Evolutionary conservation across 2,113 vertebrate genomes (phyloP), one percentile per base, ranked within the genome.

Genomic region (Lutjanus erythropterus): DNA sequence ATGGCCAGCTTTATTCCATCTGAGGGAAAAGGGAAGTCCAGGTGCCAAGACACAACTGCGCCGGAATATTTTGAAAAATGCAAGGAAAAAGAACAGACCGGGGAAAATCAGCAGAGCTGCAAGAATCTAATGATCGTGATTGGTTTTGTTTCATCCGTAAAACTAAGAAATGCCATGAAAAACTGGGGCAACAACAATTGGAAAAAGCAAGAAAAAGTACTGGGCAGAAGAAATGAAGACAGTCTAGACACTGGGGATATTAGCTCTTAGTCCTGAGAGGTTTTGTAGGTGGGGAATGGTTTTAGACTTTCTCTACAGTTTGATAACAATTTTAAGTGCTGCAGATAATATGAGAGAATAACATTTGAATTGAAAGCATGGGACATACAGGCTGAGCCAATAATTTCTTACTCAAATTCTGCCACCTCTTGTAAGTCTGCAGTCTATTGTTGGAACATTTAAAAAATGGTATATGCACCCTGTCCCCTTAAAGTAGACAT

Each of bases 11-110:
- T 81, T 83, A 78, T 71, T 86, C 72, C 52, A 41, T 86, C 85
- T 83, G 73, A 83, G 78, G 27, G 62, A 70, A 59, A 64, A 41
- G 35, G 62, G 31, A 31, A 60, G 75, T 83, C 67, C 81, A 88
- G 80, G 70, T 88, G 91, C 88, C 87, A 90, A 88, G 66, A 75
- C 49, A 76, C 72, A 85, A 80, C 75, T 74, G 77, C 35, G 60
- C 59, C 60, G 60, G 75, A 66, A 68, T 79, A 72, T 62, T 71
- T 37, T 23, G 10, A 62, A 67, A 70, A 60, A 72, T 27, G 37
- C 15, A n/a, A 33, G 14, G 16, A 15, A 21, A 46, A 47, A 67
- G 77, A 35, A 59, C 5, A 21, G 19, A 25, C 27, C 1, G 9
- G 46, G 18, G 27, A 6, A 59, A 59, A 53, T 31, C 0, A 23